Conservation (phyloP, 2,888 invertebrate genomes). For the Pollenia angustigena region DNA sequence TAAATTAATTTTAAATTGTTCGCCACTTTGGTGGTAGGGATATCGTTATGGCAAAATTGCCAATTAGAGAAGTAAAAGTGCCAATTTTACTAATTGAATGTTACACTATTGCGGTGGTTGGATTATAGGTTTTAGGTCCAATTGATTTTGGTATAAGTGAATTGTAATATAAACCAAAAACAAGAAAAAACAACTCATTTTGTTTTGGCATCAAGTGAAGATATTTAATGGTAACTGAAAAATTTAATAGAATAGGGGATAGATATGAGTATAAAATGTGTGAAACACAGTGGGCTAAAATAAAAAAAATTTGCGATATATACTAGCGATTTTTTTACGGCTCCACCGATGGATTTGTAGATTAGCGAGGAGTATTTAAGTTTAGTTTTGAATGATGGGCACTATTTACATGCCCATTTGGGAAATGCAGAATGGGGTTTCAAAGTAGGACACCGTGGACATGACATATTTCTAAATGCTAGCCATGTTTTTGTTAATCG, state of each 20-base stretch:
- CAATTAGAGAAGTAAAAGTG: slow-evolving; percentile 61
- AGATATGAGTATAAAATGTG: too few relatives aligned
- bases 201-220: not conserved
- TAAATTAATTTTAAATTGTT: slow-evolving; percentile 65
- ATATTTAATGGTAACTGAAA: not conserved
- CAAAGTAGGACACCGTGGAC: too few relatives aligned
- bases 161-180: not conserved
- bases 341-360: too few relatives aligned
- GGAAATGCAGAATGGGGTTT: too few relatives aligned
- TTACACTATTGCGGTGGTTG: slow-evolving; percentile 54
- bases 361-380: too few relatives aligned
- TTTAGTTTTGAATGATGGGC: too few relatives aligned
- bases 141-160: slow-evolving; percentile 34
- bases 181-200: not conserved
- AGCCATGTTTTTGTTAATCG: too few relatives aligned
- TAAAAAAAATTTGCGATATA: not conserved
- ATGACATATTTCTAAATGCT: too few relatives aligned
- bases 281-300: not conserved
- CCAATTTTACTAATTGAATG: slow-evolving; percentile 72
- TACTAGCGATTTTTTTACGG: too few relatives aligned
- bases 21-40: slow-evolving; percentile 45
- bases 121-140: slow-evolving; percentile 62
- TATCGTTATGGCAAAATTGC: slow-evolving; percentile 58
- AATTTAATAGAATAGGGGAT: not conserved
- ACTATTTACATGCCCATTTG: too few relatives aligned